Evolutionary conservation across 2,888 invertebrate genomes (phyloP).

Genomic region (Phrixothrix hirtus): DNA sequence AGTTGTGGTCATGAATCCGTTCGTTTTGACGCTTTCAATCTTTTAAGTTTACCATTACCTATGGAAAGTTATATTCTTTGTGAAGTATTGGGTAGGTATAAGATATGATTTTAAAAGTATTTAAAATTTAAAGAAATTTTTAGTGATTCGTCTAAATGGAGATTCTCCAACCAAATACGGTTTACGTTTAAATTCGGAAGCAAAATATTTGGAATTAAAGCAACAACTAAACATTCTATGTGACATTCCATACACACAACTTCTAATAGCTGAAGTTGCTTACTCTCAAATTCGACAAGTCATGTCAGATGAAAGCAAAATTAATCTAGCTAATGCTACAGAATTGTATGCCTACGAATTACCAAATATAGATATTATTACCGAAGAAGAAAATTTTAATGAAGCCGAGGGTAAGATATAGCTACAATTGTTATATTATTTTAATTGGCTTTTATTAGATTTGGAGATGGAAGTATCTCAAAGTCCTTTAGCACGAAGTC

Average conservation of each 20-base stretch:
- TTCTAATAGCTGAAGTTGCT: slow-evolving; percentile 73
- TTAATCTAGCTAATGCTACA: slow-evolving; percentile 58
- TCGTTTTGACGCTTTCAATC: slow-evolving; percentile 90
- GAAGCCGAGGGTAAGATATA: background rate
- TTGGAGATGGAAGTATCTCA: slow-evolving; percentile 47
- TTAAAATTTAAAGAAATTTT: slow-evolving; percentile 26
- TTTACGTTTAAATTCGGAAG: slow-evolving; percentile 79
- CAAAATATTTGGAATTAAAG: slow-evolving; percentile 77
- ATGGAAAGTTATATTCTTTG: slow-evolving; percentile 83
- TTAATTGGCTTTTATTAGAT: slow-evolving; percentile 39
- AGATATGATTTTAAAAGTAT: background rate
- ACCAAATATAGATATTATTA: slow-evolving; percentile 50
- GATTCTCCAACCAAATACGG: slow-evolving; percentile 85
- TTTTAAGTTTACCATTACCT: slow-evolving; percentile 83
- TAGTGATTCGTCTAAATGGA: slow-evolving; percentile 79
- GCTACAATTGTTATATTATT: background rate
- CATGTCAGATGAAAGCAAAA: slow-evolving; percentile 59
- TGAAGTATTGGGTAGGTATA: slow-evolving; percentile 65
- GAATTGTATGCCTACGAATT: slow-evolving; percentile 74
- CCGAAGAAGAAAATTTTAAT: background rate
- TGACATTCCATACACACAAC: slow-evolving; percentile 63
- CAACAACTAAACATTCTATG: slow-evolving; percentile 68
- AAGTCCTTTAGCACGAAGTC: slow-evolving; percentile 52
- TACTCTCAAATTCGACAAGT: slow-evolving; percentile 70
- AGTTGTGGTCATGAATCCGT: slow-evolving; percentile 83